Evolutionary conservation across 2,797 vertebrate species (phyloP), one percentile per base, ranked within the genome.

Genomic region (Darevskia nairensis): DNA sequence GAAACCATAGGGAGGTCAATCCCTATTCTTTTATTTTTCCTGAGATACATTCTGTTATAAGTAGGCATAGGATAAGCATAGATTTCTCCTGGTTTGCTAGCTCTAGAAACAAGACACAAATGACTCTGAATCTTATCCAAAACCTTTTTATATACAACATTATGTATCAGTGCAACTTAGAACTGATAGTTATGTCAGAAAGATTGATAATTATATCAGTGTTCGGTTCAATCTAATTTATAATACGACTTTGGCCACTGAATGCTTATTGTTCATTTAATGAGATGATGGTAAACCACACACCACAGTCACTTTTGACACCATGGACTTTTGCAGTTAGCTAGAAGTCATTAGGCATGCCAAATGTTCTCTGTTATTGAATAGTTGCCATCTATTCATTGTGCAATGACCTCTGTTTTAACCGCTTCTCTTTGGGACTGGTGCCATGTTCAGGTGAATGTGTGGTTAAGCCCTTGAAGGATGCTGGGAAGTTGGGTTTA

Each of bases 91-190:
- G 77, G 17, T 44, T 85, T 85, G 50, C 87, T 90, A 92, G 85
- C 94, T 96, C 89, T 87, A 86, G 88, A 94, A 89, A 84, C 92
- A 88, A 92, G 94, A 96, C 89, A 90, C 89, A 95, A 94, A 95
- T 94, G 92, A 93, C 93, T 95, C 84, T 41, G 88, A 93, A 94
- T 92, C 87, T 90, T 94, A 94, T 93, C 39, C 3, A 82, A 77
- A 91, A 90, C 88, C n/a, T 92, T 94, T 95, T 91, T 83, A 86
- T 87, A 23, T 86, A 91, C 94, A 91, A 94, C 94, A 93, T 94
- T 93, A 93, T 91, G 55, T 8, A 0, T 88, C 87, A 86, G 84
- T 69, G 23, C 59, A 29, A 69, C 4, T 1, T 59, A 92, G 89
- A 92, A 94, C 89, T 82, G 92, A 79, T 84, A 90, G 94, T 92